Conservation (phyloP, 1,140 invertebrate species). For the Heliothis subflexa region DNA sequence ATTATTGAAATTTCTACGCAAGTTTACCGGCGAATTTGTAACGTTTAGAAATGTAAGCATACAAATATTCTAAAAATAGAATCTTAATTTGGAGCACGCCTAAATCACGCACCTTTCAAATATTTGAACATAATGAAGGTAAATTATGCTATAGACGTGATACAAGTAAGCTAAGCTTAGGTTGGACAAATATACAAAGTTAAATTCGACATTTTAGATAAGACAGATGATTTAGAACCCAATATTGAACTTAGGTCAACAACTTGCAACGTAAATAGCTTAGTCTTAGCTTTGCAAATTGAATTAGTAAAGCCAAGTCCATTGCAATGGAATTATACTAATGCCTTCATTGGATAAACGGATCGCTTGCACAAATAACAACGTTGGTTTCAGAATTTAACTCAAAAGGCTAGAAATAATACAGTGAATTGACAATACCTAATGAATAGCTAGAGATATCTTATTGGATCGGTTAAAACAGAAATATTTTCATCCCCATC, state of each 20-base stretch:
- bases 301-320: slow-evolving; percentile 71
- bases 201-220: slow-evolving; percentile 1
- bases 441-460: neutral
- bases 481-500: neutral
- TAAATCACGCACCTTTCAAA: slow-evolving; percentile 29
- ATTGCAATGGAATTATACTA: slow-evolving; percentile 70
- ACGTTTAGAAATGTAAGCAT: neutral
- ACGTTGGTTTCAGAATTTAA: neutral
- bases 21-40: neutral
- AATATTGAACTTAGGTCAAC: slow-evolving; percentile 63
- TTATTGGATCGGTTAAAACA: neutral
- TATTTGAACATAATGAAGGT: neutral
- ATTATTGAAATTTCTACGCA: too few relatives aligned
- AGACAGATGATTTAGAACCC: slow-evolving; percentile 10
- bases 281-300: slow-evolving; percentile 71
- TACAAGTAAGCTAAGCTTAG: neutral
- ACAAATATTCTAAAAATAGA: slow-evolving; percentile 31
- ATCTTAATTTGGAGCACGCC: slow-evolving; percentile 1
- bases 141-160: neutral
- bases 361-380: slow-evolving; percentile 33
- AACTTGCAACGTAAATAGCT: slow-evolving; percentile 68
- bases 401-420: neutral
- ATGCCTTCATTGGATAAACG: slow-evolving; percentile 72
- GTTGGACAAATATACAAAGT: neutral
- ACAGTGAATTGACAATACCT: neutral